phyloP scores from a whole-genome alignment of 2,888 invertebrate species.

The Thysanoteuthis rhombus region DNA sequence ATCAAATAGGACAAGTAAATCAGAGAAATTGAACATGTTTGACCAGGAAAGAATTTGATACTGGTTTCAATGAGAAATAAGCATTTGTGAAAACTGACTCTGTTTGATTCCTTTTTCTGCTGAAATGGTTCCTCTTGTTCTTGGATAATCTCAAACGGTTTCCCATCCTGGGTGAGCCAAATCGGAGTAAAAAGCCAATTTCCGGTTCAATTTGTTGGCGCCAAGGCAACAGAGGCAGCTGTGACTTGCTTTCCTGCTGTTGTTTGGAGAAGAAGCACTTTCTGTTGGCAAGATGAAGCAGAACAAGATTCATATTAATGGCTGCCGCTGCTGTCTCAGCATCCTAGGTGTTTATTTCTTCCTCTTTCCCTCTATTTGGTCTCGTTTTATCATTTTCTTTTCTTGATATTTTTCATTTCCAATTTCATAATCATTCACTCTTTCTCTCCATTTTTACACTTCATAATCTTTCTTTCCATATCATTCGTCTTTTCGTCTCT shows the following conservation, averaged over 20 bases:
- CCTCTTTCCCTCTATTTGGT: too few species aligned
- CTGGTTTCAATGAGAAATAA: not conserved
- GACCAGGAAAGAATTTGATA: not conserved
- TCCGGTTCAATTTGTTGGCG: not conserved
- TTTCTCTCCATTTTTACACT: too few species aligned
- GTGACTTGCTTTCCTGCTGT: not conserved
- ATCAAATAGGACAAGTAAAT: not conserved
- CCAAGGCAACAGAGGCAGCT: conserved; percentile 12
- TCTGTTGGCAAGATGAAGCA: not conserved
- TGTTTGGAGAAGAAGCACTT: not conserved
- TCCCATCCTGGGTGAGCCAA: not conserved
- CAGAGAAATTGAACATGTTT: not conserved
- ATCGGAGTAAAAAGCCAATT: not conserved
- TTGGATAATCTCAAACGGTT: not conserved
- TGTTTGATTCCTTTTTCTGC: not conserved
- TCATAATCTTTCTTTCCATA: too few species aligned
- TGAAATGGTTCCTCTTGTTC: not conserved
- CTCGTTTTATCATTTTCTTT: too few species aligned
- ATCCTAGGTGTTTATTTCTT: not conserved
- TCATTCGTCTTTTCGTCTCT: not conserved
- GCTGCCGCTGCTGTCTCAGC: not conserved
- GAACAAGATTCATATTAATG: not conserved
- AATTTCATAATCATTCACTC: too few species aligned
- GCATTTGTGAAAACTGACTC: too few species aligned
- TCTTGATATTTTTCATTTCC: too few species aligned